phyloP scores from a whole-genome alignment of 1,140 invertebrate species.

The Reticulitermes speratus region DNA sequence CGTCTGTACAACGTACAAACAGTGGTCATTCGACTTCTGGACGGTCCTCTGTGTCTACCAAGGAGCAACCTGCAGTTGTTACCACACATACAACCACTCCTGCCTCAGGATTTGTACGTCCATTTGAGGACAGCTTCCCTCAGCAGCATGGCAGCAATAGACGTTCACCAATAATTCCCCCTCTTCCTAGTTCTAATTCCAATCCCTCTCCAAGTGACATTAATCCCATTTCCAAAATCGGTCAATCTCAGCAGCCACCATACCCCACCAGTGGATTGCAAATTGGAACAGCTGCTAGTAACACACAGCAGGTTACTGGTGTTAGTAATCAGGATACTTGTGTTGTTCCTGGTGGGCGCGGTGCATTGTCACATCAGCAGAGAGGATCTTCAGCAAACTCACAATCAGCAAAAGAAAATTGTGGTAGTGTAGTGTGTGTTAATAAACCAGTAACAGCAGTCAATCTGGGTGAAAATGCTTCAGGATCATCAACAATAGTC shows the following conservation, averaged over 20 bases:
- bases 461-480: background rate
- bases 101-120: conserved; percentile 47
- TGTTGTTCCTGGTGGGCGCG: background rate
- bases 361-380: background rate
- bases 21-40: conserved; percentile 12
- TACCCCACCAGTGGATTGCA: background rate
- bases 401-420: conserved; percentile 1
- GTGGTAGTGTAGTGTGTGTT: background rate
- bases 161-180: conserved; percentile 37
- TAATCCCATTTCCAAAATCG: background rate
- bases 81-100: background rate
- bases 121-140: conserved; percentile 50
- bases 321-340: background rate
- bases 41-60: background rate
- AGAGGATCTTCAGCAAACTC: background rate
- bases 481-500: background rate
- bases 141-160: conserved; percentile 42
- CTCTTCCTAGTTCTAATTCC: background rate
- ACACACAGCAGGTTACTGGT: background rate
- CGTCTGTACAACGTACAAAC: conserved; percentile 26
- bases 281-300: background rate
- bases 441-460: background rate
- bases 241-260: background rate
- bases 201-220: background rate
- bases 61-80: conserved; percentile 6